These are phyloP conservation scores for Taenaris catops DNA, from an alignment of 2,888 invertebrate species.

Conservation along the genomic window DNA sequence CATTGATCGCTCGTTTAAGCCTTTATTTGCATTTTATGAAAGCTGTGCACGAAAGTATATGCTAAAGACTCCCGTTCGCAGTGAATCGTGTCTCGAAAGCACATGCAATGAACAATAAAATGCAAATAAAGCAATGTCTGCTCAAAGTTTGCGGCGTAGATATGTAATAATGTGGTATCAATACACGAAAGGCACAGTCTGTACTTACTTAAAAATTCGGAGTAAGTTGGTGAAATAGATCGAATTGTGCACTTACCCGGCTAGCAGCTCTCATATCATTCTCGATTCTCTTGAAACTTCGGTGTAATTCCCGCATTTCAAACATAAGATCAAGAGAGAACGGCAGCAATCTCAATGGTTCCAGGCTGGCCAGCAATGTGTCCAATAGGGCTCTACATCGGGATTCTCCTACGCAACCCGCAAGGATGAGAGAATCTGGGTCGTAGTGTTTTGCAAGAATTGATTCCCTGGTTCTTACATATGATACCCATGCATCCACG, in stretches of 20 bases:
- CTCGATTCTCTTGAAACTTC: conserved; percentile 86
- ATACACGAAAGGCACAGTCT: conserved; percentile 37
- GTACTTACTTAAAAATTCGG: conserved; percentile 9
- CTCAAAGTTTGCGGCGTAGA: conserved; percentile 37
- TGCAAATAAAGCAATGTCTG: conserved; percentile 76
- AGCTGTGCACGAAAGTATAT: conserved; percentile 69
- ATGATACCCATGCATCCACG: conserved; percentile 95
- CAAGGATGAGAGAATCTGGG: conserved; percentile 85
- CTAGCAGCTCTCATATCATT: conserved; percentile 74
- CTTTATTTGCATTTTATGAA: conserved; percentile 78
- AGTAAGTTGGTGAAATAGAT: not conserved
- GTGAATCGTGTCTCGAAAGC: conserved; percentile 65
- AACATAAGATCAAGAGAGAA: conserved; percentile 91
- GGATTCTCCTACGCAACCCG: conserved; percentile 76
- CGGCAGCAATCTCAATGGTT: conserved; percentile 88
- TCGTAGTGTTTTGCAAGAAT: conserved; percentile 90
- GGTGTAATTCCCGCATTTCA: conserved; percentile 87
- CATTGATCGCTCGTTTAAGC: conserved; percentile 42
- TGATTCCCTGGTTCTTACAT: conserved; percentile 90
- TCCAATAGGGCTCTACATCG: conserved; percentile 83
- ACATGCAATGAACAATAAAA: conserved; percentile 77
- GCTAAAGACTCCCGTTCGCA: conserved; percentile 46
- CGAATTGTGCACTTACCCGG: conserved; percentile 50
- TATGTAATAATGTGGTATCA: conserved; percentile 42
- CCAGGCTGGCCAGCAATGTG: conserved; percentile 86